Base-by-base conservation (phyloP, 2,797 vertebrate genomes). In the Syngnathus acus region DNA sequence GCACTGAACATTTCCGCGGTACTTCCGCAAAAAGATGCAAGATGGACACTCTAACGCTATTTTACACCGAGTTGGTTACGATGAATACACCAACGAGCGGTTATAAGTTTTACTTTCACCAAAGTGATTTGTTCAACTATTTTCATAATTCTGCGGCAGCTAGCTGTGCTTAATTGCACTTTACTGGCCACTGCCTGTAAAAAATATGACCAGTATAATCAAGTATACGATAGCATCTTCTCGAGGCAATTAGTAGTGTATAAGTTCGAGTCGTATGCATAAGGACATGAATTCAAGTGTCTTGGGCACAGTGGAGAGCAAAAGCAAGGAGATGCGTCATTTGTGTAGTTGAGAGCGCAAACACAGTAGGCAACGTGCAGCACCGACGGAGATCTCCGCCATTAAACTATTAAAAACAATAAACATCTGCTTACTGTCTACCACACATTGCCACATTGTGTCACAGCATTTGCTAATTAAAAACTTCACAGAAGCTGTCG, bases 401-500 rank as follows among this genome's bases (percentile, higher is more conserved):
- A 60, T 81, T 78, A 72, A 76, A 72, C 79, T 71, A 79, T 78
- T 79, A 80, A 86, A 82, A 83, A 80, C 78, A 82, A 83, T 80
- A 85, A 85, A 84, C 84, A 87, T 87, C 87, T 87, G 82, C 79
- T 83, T 78, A 75, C 73, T 75, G 72, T 65, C 64, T 68, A 55
- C 68, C 77, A 71, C 80, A 80, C 78, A 82, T 84, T 78, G 81
- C 76, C 72, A 76, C 84, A 82, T 77, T 86, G 80, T 84, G 78
- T 75, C 70, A 72, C 71, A 71, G 75, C 67, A 69, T 78, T 66
- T 82, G 73, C 84, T 84, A 86, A 86, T 88, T 86, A 86, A 86
- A 83, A 83, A 66, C 71, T 50, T 76, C 66, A 68, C 69, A 74
- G 57, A 79, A 73, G 81, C 67, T 70, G 54, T 21, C 39, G 17